Percentiles rank a stretch among this genome's conserved stretches.
Evolutionary conservation across 1,140 invertebrate genomes (phyloP).

Genomic region (Zophobas atratus): DNA sequence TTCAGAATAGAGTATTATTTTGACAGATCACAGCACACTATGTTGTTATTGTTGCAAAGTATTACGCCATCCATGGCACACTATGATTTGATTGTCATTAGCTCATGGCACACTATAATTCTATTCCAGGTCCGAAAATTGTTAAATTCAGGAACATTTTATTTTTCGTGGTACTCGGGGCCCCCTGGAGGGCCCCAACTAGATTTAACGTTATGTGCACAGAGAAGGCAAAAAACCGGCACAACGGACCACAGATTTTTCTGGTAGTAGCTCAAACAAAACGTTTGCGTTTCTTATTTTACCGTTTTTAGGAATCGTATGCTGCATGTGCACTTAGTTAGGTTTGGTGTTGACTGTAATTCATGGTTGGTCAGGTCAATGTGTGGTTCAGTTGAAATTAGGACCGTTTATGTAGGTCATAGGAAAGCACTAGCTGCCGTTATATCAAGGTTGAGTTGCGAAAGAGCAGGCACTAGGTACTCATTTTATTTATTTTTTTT

Average conservation of each 20-base stretch:
- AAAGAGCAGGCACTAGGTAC: constrained; percentile 92
- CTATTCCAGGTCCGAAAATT: constrained; percentile 81
- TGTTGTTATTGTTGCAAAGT: too few species aligned
- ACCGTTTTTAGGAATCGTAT: constrained; percentile 85
- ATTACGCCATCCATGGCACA: too few species aligned
- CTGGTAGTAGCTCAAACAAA: constrained; percentile 74
- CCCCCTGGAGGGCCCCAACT: constrained; percentile 66
- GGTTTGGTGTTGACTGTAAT: constrained; percentile 90
- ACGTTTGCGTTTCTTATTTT: constrained; percentile 28
- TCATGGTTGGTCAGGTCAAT: constrained; percentile 94
- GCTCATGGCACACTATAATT: too few species aligned
- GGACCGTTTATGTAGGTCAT: constrained; percentile 95
- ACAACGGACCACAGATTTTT: constrained; percentile 96
- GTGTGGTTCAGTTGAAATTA: constrained; percentile 96
- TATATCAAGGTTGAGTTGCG: constrained; percentile 96
- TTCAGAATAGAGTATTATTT: neutral
- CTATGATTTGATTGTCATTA: too few species aligned
- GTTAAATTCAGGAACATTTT: constrained; percentile 96
- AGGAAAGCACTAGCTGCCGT: constrained; percentile 94
- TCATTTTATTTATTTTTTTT: constrained; percentile 24
- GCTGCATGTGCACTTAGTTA: constrained; percentile 91
- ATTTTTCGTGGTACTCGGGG: constrained; percentile 86
- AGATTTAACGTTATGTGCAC: constrained; percentile 94
- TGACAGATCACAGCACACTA: too few species aligned
- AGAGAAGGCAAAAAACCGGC: constrained; percentile 83